Percentiles rank a stretch among this genome's conserved stretches.
Conservation (phyloP, 2,888 invertebrate genomes). For the Athrips mouffetella region DNA sequence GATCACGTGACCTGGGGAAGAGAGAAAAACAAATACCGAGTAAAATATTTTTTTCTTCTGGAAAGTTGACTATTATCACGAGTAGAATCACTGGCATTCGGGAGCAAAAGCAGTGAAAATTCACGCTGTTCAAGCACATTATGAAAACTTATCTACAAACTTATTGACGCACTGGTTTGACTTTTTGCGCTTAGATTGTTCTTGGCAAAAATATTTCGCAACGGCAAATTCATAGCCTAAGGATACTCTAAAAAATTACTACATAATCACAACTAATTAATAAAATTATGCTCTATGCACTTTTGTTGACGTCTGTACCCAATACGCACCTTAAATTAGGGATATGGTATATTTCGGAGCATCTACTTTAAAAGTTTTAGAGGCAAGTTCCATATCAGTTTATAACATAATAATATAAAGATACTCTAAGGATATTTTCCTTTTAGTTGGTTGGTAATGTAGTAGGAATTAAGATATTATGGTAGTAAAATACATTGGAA, state of each 20-base stretch:
- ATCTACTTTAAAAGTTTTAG: constrained; percentile 34
- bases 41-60: too few relatives aligned
- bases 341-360: constrained; percentile 65
- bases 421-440: too few relatives aligned
- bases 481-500: background rate
- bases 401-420: background rate
- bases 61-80: too few relatives aligned
- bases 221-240: too few relatives aligned
- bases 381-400: background rate
- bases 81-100: too few relatives aligned
- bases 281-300: constrained; percentile 54
- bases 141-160: background rate
- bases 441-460: too few relatives aligned
- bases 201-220: constrained; percentile 23
- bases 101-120: constrained; percentile 18
- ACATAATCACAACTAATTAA: constrained; percentile 71
- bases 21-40: too few relatives aligned
- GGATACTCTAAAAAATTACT: too few relatives aligned
- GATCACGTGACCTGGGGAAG: too few relatives aligned
- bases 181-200: too few relatives aligned
- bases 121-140: background rate
- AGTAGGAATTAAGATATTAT: background rate
- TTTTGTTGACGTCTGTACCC: constrained; percentile 21
- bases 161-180: too few relatives aligned
- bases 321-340: constrained; percentile 52